Conservation (phyloP, 2,888 invertebrate genomes). For the Xanthorhoe spadicearia region DNA sequence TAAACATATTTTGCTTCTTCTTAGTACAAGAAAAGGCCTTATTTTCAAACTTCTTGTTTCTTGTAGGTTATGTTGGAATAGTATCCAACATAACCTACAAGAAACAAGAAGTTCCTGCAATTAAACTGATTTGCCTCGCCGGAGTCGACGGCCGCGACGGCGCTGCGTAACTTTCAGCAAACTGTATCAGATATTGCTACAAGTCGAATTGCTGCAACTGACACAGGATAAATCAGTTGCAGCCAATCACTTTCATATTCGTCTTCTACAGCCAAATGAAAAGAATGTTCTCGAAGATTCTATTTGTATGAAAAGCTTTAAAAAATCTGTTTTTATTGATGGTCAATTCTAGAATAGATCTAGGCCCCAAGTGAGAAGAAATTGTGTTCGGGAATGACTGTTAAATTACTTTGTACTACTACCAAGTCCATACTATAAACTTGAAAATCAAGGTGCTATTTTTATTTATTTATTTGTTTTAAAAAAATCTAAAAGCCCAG, state of each 20-base stretch:
- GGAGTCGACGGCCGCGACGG: constrained; percentile 56
- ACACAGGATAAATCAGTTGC: constrained; percentile 15
- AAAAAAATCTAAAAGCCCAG: not conserved
- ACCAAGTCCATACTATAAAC: too few relatives aligned
- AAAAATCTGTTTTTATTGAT: too few relatives aligned
- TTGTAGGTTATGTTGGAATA: not conserved
- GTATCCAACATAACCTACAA: not conserved
- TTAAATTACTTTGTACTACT: too few relatives aligned
- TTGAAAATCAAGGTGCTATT: too few relatives aligned
- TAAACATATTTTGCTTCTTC: not conserved
- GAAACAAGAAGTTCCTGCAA: constrained; percentile 55
- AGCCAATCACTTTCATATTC: not conserved
- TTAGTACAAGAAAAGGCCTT: not conserved
- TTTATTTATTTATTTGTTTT: too few relatives aligned
- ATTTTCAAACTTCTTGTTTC: not conserved
- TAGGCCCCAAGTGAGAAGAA: too few relatives aligned
- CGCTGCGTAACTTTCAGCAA: constrained; percentile 56
- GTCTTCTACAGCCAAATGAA: too few relatives aligned
- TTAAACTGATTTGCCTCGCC: constrained; percentile 67
- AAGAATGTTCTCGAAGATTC: too few relatives aligned
- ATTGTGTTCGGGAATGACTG: too few relatives aligned
- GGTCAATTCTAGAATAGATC: too few relatives aligned
- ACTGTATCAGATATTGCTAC: constrained; percentile 53
- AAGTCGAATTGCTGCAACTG: constrained; percentile 50
- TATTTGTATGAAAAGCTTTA: too few relatives aligned